phyloP scores from a whole-genome alignment of 2,888 invertebrate genomes.

The Heteropelma amictum region DNA sequence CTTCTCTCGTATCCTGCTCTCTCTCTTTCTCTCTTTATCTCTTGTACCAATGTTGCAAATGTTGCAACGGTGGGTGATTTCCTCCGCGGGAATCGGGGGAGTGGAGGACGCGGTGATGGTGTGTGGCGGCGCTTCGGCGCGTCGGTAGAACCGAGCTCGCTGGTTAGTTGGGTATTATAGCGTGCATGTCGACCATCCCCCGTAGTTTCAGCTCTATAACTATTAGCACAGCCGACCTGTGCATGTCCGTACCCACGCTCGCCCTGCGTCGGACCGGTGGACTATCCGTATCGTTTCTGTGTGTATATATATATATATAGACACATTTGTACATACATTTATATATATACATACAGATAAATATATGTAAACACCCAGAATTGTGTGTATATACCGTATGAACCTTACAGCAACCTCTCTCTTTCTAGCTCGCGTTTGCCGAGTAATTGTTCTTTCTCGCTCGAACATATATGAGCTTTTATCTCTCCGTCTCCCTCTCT shows the following conservation, averaged over 20 bases:
- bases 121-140: constrained; percentile 40
- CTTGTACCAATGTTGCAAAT: constrained; percentile 21
- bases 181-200: constrained; percentile 56
- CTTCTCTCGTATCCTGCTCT: not conserved
- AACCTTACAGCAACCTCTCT: constrained; percentile 30
- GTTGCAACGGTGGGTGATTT: constrained; percentile 43
- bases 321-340: too few relatives aligned
- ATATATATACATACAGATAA: not conserved
- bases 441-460: constrained; percentile 15
- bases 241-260: constrained; percentile 48
- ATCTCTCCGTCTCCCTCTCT: constrained; percentile 30
- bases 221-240: constrained; percentile 62
- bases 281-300: constrained; percentile 37
- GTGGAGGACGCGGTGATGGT: constrained; percentile 11
- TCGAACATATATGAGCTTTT: constrained; percentile 18
- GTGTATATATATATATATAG: not conserved
- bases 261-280: constrained; percentile 19
- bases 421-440: not conserved
- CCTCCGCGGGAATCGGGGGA: constrained; percentile 15
- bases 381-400: too few relatives aligned
- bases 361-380: not conserved
- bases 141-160: constrained; percentile 51
- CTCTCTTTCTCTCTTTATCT: not conserved
- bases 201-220: constrained; percentile 63
- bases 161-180: constrained; percentile 61